Percentiles rank a stretch among this genome's conserved stretches.
Conservation (phyloP, 2,797 vertebrate species). For the Pampus argenteus region DNA sequence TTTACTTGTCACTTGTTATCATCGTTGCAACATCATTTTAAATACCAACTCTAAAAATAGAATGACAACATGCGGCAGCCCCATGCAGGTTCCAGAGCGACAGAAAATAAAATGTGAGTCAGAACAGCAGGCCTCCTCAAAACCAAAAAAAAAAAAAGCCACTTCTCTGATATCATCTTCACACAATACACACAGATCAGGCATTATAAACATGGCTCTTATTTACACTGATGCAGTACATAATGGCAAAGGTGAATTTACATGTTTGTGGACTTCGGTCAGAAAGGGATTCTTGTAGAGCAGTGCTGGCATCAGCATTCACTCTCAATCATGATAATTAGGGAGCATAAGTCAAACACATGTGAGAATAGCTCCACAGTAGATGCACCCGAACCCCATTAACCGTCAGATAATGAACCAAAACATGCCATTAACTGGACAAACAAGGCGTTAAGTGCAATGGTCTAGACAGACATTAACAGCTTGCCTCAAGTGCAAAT, state of each 20-base stretch:
- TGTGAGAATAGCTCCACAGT: conserved; percentile 39
- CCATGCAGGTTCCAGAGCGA: conserved; percentile 13
- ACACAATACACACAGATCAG: conserved; percentile 36
- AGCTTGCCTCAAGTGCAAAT: conserved; percentile 24
- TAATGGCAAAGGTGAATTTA: conserved; percentile 38
- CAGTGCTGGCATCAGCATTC: conserved; percentile 18
- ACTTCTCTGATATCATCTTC: conserved; percentile 20
- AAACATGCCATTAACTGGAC: conserved; percentile 59
- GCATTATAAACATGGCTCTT: conserved; percentile 16
- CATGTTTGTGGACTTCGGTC: conserved; percentile 27
- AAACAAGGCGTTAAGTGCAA: conserved; percentile 60
- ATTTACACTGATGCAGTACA: conserved; percentile 8
- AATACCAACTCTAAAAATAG: conserved; percentile 63
- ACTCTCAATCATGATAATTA: conserved; percentile 55
- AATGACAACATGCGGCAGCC: conserved; percentile 27
- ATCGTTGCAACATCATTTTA: conserved; percentile 32
- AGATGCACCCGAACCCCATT: conserved; percentile 39
- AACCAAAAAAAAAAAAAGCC: conserved; percentile 8
- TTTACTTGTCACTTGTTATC: conserved; percentile 51
- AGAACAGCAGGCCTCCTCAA: conserved; percentile 18
- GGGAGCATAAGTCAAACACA: conserved; percentile 48
- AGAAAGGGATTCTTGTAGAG: too few species aligned
- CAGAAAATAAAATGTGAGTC: conserved; percentile 23
- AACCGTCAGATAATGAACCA: conserved; percentile 61
- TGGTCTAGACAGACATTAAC: conserved; percentile 52